Percentiles rank a stretch among this genome's conserved stretches.
Conservation (phyloP, 2,797 vertebrate species). For the Alouatta caraya region DNA sequence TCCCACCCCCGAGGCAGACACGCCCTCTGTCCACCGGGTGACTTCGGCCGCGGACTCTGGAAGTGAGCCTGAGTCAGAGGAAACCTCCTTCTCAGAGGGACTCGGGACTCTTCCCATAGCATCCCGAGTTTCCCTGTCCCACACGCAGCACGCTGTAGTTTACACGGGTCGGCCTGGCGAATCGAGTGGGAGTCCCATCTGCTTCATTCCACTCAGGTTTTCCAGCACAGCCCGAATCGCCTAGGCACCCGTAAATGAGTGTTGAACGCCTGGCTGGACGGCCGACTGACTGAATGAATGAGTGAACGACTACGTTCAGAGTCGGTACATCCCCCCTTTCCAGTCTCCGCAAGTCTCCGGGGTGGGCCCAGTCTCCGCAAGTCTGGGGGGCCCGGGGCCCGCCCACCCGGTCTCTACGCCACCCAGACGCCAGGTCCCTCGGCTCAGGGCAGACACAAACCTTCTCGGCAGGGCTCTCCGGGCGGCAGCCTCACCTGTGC, state of each 20-base stretch:
- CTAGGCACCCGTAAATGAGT: neutral
- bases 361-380: neutral
- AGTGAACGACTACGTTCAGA: neutral
- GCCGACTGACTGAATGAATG: neutral
- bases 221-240: neutral
- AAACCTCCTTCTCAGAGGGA: neutral
- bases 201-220: neutral
- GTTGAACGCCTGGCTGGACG: neutral
- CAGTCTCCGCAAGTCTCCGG: neutral
- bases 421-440: neutral
- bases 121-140: neutral
- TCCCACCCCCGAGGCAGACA: neutral
- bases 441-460: conserved; percentile 56
- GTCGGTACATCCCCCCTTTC: neutral
- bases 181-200: neutral
- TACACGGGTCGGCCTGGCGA: neutral
- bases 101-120: neutral
- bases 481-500: conserved; percentile 54
- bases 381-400: neutral
- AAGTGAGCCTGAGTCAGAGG: conserved; percentile 1
- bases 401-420: neutral
- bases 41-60: neutral
- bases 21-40: neutral
- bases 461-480: conserved; percentile 66
- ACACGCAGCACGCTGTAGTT: neutral